phyloP scores from a whole-genome alignment of 2,113 vertebrate genomes.

The Parotia lawesii region DNA sequence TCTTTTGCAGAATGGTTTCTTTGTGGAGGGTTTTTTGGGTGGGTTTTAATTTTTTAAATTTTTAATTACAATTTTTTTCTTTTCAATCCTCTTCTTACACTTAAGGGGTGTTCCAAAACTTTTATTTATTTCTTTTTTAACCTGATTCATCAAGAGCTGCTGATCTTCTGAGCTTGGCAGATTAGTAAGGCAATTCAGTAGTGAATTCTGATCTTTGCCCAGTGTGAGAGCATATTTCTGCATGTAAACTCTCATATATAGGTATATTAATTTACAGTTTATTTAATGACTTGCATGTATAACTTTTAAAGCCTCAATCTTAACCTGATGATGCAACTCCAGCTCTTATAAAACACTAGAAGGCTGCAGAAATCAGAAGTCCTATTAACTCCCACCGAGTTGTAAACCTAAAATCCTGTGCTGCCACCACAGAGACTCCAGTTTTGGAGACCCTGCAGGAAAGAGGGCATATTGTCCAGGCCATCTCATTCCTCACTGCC shows the following conservation, averaged over 20 bases:
- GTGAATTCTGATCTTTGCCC: neutral
- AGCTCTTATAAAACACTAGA: neutral
- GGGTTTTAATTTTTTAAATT: neutral
- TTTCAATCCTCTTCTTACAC: neutral
- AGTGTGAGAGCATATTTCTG: neutral
- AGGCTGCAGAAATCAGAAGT: neutral
- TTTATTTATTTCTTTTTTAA: neutral
- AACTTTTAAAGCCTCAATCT: neutral
- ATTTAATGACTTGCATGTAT: neutral
- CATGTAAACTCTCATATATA: neutral
- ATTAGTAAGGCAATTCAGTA: neutral
- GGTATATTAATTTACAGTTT: neutral
- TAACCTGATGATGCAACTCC: neutral
- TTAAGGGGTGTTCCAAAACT: neutral
- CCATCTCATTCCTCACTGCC: neutral
- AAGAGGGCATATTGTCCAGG: neutral
- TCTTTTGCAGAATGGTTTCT: conserved; percentile 31
- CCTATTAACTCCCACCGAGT: fast-evolving
- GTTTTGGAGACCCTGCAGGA: neutral
- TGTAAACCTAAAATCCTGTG: neutral
- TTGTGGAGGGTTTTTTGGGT: neutral
- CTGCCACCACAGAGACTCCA: neutral
- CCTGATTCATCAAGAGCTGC: conserved; percentile 22
- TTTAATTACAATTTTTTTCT: neutral
- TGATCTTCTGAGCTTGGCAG: neutral